These are phyloP conservation scores for Taphrorychus bicolor DNA, from an alignment of 2,888 invertebrate species.

Conservation along the genomic window DNA sequence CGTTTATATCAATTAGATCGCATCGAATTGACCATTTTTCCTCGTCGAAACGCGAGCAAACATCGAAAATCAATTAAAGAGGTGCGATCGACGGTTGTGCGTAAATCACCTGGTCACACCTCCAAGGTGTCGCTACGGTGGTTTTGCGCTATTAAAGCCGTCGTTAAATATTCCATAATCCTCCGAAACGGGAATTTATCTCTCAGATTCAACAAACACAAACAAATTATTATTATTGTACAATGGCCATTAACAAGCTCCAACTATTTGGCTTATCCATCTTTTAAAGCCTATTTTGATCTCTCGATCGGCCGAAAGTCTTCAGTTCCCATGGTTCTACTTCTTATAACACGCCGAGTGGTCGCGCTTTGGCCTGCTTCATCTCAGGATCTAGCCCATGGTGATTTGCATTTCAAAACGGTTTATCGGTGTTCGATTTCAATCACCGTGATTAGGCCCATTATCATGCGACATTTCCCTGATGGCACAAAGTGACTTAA, in stretches of 20 bases:
- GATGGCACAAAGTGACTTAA: no score
- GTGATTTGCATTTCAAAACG: not conserved
- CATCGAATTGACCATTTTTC: constrained; percentile 21
- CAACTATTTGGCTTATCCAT: not conserved
- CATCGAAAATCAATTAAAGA: constrained; percentile 35
- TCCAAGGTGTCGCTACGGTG: constrained; percentile 4
- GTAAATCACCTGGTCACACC: constrained; percentile 29
- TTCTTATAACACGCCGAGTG: no score
- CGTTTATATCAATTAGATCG: constrained; percentile 49
- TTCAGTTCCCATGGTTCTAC: not conserved
- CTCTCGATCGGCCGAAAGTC: not conserved
- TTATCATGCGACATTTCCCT: not conserved
- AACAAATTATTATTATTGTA: not conserved
- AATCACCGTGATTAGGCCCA: not conserved
- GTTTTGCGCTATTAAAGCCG: no score
- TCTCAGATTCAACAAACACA: not conserved
- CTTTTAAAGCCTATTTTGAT: not conserved
- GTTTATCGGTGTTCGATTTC: not conserved
- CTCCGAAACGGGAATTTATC: not conserved
- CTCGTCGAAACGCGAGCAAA: constrained; percentile 7
- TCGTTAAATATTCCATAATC: not conserved
- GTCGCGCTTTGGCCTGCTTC: not conserved
- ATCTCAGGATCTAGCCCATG: not conserved
- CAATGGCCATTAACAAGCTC: not conserved
- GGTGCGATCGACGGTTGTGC: constrained; percentile 23